Evolutionary conservation across 35 echinoderm and acorn worm genomes (phyloP), one percentile per base, ranked within the genome.

Genomic region (Strongylocentrotus purpuratus): DNA sequence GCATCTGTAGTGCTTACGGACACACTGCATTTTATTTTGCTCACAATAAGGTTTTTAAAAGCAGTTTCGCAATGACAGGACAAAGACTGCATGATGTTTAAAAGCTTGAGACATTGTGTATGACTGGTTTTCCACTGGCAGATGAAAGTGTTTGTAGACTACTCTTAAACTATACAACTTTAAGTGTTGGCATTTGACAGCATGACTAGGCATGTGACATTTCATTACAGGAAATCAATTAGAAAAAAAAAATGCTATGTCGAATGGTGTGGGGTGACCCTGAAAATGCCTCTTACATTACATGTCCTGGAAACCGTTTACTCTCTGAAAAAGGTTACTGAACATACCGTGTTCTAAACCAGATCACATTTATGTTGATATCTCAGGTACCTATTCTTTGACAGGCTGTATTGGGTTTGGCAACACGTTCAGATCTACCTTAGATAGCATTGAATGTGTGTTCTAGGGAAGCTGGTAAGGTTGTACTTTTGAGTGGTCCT

Each of bases 241-340:
- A 70, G 25, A 78, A 78, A n/a, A n/a, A 78, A n/a, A 78, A n/a
- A 28, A n/a, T n/a, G 20, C 7, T 28, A n/a, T 78, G 65, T 78
- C 9, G 8, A 33, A 31, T 93, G 91, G 91, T 93, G 7, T 93
- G 91, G 91, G 91, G 91, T 93, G 91, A 93, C 46, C 46, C 22
- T 33, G 65, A 78, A 78, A 17, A n/a, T 52, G 91, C 91, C 91
- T 93, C 91, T 48, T 46, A 33, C 91, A 93, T 5, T 48, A 93
- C 91, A 93, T 93, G 91, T 93, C 48, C 91, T 93, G 91, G 91
- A 93, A 46, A 31, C 91, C 10, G 65, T 78, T 78, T 78, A 28
- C 65, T 78, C 7, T 15, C 65, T 18, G 2, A 78, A 78, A 78
- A 78, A 78, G 18, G 65, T 78, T 78, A 8, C 5, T 28, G 7